Evolutionary conservation across 2,797 vertebrate genomes (phyloP).

Genomic region (Nannoperca australis): DNA sequence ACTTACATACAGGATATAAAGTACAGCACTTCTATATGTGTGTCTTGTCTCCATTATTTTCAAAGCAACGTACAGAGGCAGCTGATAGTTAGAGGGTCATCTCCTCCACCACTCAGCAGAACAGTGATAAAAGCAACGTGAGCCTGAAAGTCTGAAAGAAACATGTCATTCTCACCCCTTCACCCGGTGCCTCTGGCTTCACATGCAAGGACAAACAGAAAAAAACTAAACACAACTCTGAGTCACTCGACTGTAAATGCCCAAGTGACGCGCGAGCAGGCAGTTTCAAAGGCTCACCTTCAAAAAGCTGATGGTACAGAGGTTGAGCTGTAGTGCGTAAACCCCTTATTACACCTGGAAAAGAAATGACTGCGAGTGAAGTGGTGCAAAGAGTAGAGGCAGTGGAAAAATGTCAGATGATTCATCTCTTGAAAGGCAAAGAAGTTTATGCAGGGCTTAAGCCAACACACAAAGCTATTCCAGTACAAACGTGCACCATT

Average conservation of each 20-base stretch:
- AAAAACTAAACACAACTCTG: neutral
- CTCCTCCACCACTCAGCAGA: neutral
- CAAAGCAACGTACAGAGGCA: slow-evolving; percentile 2
- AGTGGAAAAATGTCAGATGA: slow-evolving; percentile 26
- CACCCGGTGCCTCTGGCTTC: slow-evolving; percentile 11
- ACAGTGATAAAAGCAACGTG: slow-evolving; percentile 22
- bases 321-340: slow-evolving; percentile 11
- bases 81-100: neutral
- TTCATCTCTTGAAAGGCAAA: slow-evolving; percentile 17
- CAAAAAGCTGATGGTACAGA: neutral
- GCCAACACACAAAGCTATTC: neutral
- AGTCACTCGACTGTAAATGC: slow-evolving; percentile 50
- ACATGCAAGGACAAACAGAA: slow-evolving; percentile 20
- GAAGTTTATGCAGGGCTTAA: neutral
- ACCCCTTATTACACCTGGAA: slow-evolving; percentile 44
- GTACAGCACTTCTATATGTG: neutral
- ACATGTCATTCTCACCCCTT: slow-evolving; percentile 22
- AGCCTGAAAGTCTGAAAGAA: slow-evolving; percentile 26
- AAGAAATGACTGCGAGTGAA: slow-evolving; percentile 26
- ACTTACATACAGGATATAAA: neutral
- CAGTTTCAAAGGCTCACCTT: slow-evolving; percentile 34
- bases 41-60: slow-evolving; percentile 27
- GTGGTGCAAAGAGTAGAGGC: slow-evolving; percentile 15
- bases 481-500: neutral
- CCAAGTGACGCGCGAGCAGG: slow-evolving; percentile 20